Percentiles rank a stretch among this genome's conserved stretches.
Conservation (phyloP, 2,888 invertebrate genomes). For the Rhyacophila evoluta region DNA sequence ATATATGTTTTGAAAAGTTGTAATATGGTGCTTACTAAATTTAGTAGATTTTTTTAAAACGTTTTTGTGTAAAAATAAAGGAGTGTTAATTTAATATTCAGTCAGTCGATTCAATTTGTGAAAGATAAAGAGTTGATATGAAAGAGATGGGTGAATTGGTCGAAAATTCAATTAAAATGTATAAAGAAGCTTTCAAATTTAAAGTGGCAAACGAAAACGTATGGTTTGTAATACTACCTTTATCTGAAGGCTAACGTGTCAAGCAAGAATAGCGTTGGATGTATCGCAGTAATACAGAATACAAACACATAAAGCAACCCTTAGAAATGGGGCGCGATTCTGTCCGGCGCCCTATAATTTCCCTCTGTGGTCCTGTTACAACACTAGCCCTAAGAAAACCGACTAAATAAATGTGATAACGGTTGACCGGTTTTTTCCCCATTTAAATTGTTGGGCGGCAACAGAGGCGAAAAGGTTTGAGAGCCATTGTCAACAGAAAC, state of each 20-base stretch:
- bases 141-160: too few species aligned
- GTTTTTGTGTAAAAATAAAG: too few species aligned
- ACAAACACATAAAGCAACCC: slow-evolving; percentile 6
- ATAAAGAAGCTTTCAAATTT: neutral
- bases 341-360: neutral
- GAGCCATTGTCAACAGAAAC: neutral
- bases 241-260: neutral
- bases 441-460: slow-evolving; percentile 1
- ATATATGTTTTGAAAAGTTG: too few species aligned
- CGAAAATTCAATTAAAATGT: neutral
- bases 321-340: neutral
- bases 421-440: slow-evolving; percentile 10
- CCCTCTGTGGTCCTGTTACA: slow-evolving; percentile 2
- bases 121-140: too few species aligned
- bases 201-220: neutral
- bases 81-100: too few species aligned
- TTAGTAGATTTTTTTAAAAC: too few species aligned
- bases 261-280: neutral
- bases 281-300: neutral
- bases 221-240: neutral
- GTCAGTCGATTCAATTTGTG: too few species aligned
- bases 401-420: slow-evolving; percentile 12
- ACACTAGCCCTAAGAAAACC: slow-evolving; percentile 7
- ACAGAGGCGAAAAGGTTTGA: slow-evolving; percentile 1
- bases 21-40: too few species aligned